These are phyloP conservation scores for Cosmia trapezina DNA, from an alignment of 2,888 invertebrate species.

Conservation along the genomic window DNA sequence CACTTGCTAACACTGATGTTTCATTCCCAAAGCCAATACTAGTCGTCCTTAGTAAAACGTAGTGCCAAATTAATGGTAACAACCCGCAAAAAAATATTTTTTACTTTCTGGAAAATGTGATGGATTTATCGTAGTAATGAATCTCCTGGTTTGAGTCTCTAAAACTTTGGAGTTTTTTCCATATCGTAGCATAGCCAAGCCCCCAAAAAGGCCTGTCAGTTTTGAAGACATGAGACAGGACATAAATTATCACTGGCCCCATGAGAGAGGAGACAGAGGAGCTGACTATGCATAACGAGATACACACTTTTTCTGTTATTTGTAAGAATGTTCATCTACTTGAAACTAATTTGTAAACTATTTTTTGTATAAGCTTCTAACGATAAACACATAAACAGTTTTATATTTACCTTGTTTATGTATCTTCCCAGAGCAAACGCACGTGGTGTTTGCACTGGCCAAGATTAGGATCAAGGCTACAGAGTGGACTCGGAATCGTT, in stretches of 20 bases:
- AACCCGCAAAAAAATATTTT: background rate
- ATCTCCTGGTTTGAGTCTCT: background rate
- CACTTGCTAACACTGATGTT: too few relatives aligned
- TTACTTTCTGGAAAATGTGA: too few relatives aligned
- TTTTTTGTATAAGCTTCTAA: background rate
- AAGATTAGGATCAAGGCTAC: slow-evolving; percentile 36
- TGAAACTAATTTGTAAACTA: background rate
- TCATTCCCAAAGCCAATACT: background rate
- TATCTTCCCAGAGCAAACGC: slow-evolving; percentile 6
- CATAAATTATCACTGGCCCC: background rate
- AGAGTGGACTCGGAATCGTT: slow-evolving; percentile 4
- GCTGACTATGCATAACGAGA: too few relatives aligned
- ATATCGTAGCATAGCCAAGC: background rate
- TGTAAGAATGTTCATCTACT: background rate
- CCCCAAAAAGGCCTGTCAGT: background rate
- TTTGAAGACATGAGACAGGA: background rate
- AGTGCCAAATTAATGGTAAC: background rate
- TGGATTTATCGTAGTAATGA: background rate
- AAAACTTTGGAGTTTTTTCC: background rate
- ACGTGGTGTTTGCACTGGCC: slow-evolving; percentile 15
- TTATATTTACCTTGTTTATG: slow-evolving; percentile 21
- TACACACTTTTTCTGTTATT: background rate
- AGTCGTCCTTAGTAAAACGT: background rate
- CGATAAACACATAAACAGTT: slow-evolving; percentile 13
- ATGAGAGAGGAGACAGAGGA: background rate